Conservation (phyloP, 2,113 vertebrate species). For the Lophochroa leadbeateri region DNA sequence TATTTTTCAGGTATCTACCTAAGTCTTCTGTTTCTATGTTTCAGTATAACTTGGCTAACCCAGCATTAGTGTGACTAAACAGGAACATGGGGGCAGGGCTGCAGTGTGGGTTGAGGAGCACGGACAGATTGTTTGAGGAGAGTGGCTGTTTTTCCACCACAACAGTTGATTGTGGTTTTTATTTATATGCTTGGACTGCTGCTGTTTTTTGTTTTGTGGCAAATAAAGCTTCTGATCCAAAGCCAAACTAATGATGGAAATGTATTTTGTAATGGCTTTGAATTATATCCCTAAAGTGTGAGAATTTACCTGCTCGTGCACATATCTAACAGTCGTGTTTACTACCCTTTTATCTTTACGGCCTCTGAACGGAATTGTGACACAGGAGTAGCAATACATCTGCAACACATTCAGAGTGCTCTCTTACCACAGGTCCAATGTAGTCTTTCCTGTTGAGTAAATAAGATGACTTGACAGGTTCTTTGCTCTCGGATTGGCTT, state of each 20-base stretch:
- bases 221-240: background rate
- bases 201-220: background rate
- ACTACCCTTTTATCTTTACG: background rate
- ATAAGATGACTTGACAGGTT: background rate
- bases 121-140: background rate
- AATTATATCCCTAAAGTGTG: background rate
- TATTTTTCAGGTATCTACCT: background rate
- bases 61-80: background rate
- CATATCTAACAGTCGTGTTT: background rate
- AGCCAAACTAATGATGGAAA: background rate
- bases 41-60: background rate
- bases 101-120: background rate
- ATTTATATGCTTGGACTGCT: background rate
- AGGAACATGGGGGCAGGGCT: background rate
- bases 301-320: background rate
- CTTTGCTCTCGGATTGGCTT: background rate
- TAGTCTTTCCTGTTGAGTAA: background rate
- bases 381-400: background rate
- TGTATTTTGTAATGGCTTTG: background rate
- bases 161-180: background rate
- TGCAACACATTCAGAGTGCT: background rate
- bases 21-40: background rate
- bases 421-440: background rate
- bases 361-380: background rate
- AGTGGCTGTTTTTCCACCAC: background rate